These are phyloP conservation scores for Monopterus albus DNA, from an alignment of 2,113 vertebrate genomes.

Conservation along the genomic window DNA sequence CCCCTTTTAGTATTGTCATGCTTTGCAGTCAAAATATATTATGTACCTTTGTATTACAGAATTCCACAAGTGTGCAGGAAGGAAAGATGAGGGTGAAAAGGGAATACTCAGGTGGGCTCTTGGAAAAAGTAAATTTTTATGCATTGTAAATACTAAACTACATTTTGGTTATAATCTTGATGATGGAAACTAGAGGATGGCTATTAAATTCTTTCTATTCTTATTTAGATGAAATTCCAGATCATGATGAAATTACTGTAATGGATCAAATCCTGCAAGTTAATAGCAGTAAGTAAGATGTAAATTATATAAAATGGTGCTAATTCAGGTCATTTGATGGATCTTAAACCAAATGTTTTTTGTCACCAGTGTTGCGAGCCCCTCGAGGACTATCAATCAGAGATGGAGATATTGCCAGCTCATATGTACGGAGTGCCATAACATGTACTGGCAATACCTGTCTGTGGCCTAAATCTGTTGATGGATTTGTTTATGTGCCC, in stretches of 20 bases:
- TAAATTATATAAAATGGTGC: not conserved
- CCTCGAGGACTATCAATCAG: conserved; percentile 66
- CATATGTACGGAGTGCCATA: conserved; percentile 67
- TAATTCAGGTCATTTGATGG: not conserved
- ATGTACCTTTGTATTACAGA: conserved; percentile 62
- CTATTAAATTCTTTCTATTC: conserved; percentile 1
- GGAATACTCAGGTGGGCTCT: conserved; percentile 72
- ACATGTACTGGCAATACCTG: conserved; percentile 73
- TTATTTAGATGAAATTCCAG: conserved; percentile 60
- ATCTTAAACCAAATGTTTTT: not conserved
- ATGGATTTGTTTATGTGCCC: conserved; percentile 79
- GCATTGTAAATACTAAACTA: not conserved
- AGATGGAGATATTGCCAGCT: conserved; percentile 75
- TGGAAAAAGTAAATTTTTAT: not conserved
- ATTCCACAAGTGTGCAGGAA: conserved; percentile 68
- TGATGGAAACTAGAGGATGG: not conserved
- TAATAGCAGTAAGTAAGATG: conserved; percentile 74
- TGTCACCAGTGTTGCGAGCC: conserved; percentile 51
- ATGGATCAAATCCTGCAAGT: conserved; percentile 82
- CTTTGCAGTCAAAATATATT: not conserved
- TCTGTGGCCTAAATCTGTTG: conserved; percentile 79
- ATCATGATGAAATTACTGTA: conserved; percentile 70
- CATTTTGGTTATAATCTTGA: not conserved
- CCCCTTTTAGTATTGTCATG: not conserved
- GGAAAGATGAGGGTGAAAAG: conserved; percentile 72